phyloP scores from a whole-genome alignment of 2,113 vertebrate species.

The Phycodurus eques region DNA sequence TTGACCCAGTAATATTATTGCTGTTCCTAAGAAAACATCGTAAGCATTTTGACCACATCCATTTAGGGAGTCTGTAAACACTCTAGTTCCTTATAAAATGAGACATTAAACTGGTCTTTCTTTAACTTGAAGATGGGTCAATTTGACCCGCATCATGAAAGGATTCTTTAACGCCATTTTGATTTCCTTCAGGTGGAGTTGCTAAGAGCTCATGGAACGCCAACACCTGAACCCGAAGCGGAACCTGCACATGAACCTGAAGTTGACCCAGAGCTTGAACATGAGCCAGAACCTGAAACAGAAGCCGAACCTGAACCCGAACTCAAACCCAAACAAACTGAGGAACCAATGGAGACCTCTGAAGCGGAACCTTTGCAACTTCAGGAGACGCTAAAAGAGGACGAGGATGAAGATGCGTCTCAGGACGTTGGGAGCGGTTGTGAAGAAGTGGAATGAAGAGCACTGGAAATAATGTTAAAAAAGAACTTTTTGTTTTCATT shows the following conservation, averaged over 20 bases:
- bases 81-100: no score
- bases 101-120: no score
- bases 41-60: no score
- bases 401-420: constrained; percentile 15
- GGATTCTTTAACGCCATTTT: neutral
- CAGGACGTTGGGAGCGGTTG: constrained; percentile 15
- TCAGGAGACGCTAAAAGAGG: constrained; percentile 30
- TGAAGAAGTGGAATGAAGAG: constrained; percentile 41
- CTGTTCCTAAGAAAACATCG: no score
- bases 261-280: neutral
- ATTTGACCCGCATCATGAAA: neutral
- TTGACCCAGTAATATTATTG: no score
- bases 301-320: neutral
- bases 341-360: constrained; percentile 65
- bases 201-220: constrained; percentile 6
- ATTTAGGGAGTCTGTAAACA: no score
- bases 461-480: neutral
- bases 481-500: constrained; percentile 3
- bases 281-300: neutral
- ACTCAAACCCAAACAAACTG: constrained; percentile 8
- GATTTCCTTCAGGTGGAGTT: constrained; percentile 49
- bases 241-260: neutral
- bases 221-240: constrained; percentile 5
- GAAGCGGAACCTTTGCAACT: constrained; percentile 20
- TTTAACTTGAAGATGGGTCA: neutral